Conservation (phyloP, 2,113 vertebrate genomes). For the Sigmodon hispidus region DNA sequence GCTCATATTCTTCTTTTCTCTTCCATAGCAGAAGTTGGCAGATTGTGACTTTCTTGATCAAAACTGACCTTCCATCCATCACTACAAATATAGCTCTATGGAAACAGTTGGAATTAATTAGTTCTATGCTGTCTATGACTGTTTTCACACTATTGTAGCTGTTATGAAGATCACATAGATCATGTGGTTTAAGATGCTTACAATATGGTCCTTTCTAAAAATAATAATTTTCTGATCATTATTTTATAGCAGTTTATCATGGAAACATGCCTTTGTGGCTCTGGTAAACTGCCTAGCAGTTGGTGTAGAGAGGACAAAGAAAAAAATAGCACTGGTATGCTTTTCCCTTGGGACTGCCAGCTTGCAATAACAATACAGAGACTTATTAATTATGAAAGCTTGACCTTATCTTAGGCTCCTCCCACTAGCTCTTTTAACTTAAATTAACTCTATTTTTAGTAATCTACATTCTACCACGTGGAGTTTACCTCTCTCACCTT, state of each 20-base stretch:
- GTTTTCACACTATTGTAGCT: neutral
- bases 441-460: no score
- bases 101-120: neutral
- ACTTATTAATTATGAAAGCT: no score
- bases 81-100: slow-evolving; percentile 5
- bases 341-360: neutral
- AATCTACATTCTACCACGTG: no score
- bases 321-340: neutral
- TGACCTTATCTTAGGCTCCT: no score
- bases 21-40: neutral
- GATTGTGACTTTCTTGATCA: neutral
- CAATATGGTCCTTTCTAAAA: neutral
- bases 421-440: no score
- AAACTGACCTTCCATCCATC: neutral
- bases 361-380: no score
- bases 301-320: neutral
- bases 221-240: neutral
- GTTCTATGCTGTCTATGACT: neutral
- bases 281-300: neutral
- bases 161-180: slow-evolving; percentile 12
- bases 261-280: neutral
- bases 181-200: neutral
- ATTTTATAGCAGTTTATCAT: neutral
- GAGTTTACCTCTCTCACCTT: no score
- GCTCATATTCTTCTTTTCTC: neutral